Percentiles rank a stretch among this genome's conserved stretches.
Conservation (phyloP, 30 jellyfish, hydroid and myxozoan species). For the Cassiopea andromeda region DNA sequence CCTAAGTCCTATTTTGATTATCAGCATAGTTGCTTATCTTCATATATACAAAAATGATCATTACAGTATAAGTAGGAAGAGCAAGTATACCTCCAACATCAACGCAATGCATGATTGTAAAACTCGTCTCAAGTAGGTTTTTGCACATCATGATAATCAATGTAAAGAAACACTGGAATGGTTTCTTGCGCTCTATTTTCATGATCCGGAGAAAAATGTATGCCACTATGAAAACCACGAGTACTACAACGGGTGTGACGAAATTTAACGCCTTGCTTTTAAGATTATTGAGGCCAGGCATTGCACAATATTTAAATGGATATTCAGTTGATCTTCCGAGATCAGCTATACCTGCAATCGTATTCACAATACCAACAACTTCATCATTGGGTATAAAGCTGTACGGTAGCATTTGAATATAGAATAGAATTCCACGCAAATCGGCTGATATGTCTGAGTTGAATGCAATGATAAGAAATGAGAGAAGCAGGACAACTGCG, state of each 20-base stretch:
- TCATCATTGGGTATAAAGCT: slow-evolving; percentile 55
- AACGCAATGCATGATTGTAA: slow-evolving; percentile 63
- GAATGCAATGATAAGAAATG: slow-evolving; percentile 33
- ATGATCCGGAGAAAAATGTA: slow-evolving; percentile 9
- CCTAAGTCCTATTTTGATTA: background rate
- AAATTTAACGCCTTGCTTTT: slow-evolving; percentile 50
- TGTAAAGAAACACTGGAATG: slow-evolving; percentile 57
- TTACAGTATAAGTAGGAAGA: background rate
- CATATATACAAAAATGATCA: background rate
- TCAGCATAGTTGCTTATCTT: background rate
- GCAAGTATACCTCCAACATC: slow-evolving; percentile 59
- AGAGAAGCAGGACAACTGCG: slow-evolving; percentile 17
- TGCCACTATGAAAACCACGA: slow-evolving; percentile 10
- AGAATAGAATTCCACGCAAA: slow-evolving; percentile 68
- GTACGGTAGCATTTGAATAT: slow-evolving; percentile 68
- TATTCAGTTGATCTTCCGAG: slow-evolving; percentile 70
- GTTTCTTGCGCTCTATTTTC: slow-evolving; percentile 9
- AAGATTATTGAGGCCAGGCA: slow-evolving; percentile 45
- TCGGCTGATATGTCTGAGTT: slow-evolving; percentile 56
- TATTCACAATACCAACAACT: slow-evolving; percentile 50
- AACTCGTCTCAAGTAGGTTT: slow-evolving; percentile 62
- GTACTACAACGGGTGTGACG: slow-evolving; percentile 54
- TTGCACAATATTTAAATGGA: slow-evolving; percentile 61
- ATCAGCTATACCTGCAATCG: slow-evolving; percentile 19
- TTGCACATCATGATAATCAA: slow-evolving; percentile 62